Base-by-base conservation (phyloP, 2,797 vertebrate species). In the Chelon labrosus region DNA sequence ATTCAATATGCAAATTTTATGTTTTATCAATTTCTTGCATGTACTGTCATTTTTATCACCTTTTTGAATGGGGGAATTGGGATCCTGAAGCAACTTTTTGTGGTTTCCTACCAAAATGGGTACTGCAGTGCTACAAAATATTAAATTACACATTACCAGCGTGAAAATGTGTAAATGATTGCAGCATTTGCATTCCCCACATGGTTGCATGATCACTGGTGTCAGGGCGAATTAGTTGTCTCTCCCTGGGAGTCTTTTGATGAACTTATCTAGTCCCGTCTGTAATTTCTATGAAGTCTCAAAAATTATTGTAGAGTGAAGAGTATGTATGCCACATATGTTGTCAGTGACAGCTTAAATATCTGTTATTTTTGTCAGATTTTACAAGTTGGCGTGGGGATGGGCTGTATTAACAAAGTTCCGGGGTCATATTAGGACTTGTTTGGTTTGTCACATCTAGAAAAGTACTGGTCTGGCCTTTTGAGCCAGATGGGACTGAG, bases 41-140 rank as follows among this genome's bases (percentile, higher is more conserved):
- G 94, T 94, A 88, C 83, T 94, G 88, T 91, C 89, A 92, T 91
- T 94, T 41, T 89, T 93, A 91, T 92, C 78, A 87, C 86, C 87
- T 86, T 91, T 94, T 96, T 90, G 77, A 93, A 89, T 91, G 91
- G 91, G 93, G 93, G 95, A 95, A 96, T 97, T 97, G 94, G 94
- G 92, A 95, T 95, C 93, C 94, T 93, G 92, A 94, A 97, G 96
- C 97, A 98, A 97, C 97, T 99, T 97, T 97, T 97, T 97, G 96
- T 98, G 96, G 96, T 97, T 97, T 97, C 95, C 95, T 95, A 95
- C 92, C 96, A 96, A 95, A 96, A 96, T 97, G 96, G 96, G 96
- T 96, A 97, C 96, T 97, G 95, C 96, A 97, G 95, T 95, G 89
- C 94, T 94, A 91, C 86, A 89, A 87, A 82, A 72, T 85, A 83